phyloP scores from a whole-genome alignment of 2,888 invertebrate genomes.

The Colostygia pectinataria region DNA sequence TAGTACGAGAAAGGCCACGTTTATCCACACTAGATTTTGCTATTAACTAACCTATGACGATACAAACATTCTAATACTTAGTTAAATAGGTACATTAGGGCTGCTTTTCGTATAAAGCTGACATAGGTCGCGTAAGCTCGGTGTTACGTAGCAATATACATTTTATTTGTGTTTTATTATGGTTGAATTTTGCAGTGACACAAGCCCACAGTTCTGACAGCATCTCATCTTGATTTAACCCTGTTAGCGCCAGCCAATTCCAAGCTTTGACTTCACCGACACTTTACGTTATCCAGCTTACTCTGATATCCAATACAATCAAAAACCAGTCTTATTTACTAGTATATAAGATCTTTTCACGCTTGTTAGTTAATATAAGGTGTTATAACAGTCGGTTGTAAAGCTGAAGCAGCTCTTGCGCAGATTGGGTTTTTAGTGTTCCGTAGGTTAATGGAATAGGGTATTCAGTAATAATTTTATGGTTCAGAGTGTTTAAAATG shows the following conservation, averaged over 20 bases:
- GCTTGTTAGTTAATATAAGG: slow-evolving; percentile 16
- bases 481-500: background rate
- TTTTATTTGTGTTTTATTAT: no score
- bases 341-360: slow-evolving; percentile 19
- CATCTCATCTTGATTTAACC: slow-evolving; percentile 6
- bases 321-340: slow-evolving; percentile 26
- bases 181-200: no score
- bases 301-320: background rate
- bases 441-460: slow-evolving; percentile 27
- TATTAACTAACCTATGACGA: no score
- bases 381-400: slow-evolving; percentile 49
- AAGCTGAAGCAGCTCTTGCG: slow-evolving; percentile 47
- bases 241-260: slow-evolving; percentile 13
- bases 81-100: no score
- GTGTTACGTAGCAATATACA: no score
- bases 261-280: slow-evolving; percentile 7
- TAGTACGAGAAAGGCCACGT: no score
- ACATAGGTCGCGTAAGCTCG: no score
- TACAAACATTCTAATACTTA: no score
- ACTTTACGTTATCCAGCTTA: background rate
- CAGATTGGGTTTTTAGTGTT: slow-evolving; percentile 50
- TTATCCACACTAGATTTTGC: no score
- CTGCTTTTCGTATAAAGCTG: no score
- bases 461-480: slow-evolving; percentile 12
- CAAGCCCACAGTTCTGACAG: background rate